Conservation (phyloP, 2,888 invertebrate genomes). For the Callimorpha dominula region DNA sequence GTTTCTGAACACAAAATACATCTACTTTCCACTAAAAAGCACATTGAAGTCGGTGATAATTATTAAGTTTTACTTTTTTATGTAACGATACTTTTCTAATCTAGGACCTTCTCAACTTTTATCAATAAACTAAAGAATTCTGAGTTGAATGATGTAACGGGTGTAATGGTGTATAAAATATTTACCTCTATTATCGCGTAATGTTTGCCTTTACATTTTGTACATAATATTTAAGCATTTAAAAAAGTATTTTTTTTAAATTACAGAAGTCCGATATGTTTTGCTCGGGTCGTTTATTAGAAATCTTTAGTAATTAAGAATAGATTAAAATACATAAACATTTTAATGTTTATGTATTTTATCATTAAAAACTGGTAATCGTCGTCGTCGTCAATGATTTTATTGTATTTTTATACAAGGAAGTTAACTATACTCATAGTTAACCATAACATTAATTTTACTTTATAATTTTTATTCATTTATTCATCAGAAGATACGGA, state of each 20-base stretch:
- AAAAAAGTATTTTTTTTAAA: too few species aligned
- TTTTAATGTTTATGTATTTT: neutral
- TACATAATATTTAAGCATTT: neutral
- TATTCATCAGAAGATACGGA: conserved; percentile 2
- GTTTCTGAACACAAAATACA: too few species aligned
- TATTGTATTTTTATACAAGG: conserved; percentile 3
- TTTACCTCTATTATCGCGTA: too few species aligned
- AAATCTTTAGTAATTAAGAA: neutral
- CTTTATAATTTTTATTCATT: neutral
- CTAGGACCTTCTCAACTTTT: neutral
- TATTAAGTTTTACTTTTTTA: conserved; percentile 3
- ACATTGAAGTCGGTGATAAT: too few species aligned
- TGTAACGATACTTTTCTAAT: conserved; percentile 1
- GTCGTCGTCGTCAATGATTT: neutral
- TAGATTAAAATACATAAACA: conserved; percentile 1
- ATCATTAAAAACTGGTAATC: neutral
- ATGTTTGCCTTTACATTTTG: too few species aligned
- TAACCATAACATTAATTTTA: neutral
- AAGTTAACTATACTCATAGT: neutral
- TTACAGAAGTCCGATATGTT: neutral
- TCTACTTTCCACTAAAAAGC: too few species aligned
- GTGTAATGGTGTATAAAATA: too few species aligned
- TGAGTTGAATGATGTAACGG: too few species aligned
- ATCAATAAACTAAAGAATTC: too few species aligned
- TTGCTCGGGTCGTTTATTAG: neutral